Evolutionary conservation across 2,113 vertebrate genomes (phyloP), one percentile per base, ranked within the genome.

Genomic region (Athene cunicularia): DNA sequence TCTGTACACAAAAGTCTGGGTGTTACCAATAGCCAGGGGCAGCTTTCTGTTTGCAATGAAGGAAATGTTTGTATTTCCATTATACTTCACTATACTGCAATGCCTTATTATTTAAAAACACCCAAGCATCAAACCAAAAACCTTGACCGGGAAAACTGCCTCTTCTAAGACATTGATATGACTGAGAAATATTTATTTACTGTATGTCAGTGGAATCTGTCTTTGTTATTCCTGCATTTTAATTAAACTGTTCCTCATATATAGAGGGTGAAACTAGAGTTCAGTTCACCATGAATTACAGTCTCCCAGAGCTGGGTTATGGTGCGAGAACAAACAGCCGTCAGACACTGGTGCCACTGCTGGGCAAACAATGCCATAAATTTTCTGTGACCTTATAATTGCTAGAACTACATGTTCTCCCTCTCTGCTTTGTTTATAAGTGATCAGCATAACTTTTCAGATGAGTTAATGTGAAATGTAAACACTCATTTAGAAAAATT

Each of bases 391-490:
- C 67, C 27, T 83, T 82, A 33, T 14, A 58, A 14, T 76, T 64
- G 30, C 16, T 62, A 70, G 82, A 80, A 83, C 30, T 52, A 26
- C 17, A 20, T 71, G 80, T 86, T 95, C 71, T 86, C 23, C 22
- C 17, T 45, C 13, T 63, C 74, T 68, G 75, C 41, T 88, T 92
- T 83, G 32, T 79, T 95, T 94, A 80, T 64, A 71, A 95, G 14
- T 49, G 76, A 80, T 64, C 67, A 91, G 21, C 50, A 35, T 41
- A 80, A 83, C 15, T 90, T 86, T 66, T 83, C 79, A 64, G 73
- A 27, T 66, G 19, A 93, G n/a, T 59, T 86, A 58, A 59, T 74
- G 63, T 67, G 85, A 83, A 94, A 96, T 90, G 41, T 80, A 96
- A 96, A 59, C 22, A 55, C 9, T 90, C 3, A 21, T 71, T 90